Evolutionary conservation across 2,888 invertebrate genomes (phyloP).

Genomic region (Gastrophysa polygoni): DNA sequence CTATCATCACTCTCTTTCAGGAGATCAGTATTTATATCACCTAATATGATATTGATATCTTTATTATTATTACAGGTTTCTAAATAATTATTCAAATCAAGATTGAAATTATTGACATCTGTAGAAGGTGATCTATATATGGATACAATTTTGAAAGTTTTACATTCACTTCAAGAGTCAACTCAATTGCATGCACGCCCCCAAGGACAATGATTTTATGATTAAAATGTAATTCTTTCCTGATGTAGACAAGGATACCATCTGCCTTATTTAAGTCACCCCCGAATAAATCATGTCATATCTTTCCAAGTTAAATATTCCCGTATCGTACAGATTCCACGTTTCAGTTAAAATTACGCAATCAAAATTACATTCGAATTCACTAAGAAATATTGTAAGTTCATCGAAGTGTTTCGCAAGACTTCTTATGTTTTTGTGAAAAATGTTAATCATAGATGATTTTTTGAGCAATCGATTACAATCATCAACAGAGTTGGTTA

Average conservation of each 20-base stretch:
- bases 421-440: conserved; percentile 9
- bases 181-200: neutral
- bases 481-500: neutral
- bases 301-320: conserved; percentile 4
- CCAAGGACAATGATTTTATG: conserved; percentile 3
- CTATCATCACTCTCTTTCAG: conserved; percentile 7
- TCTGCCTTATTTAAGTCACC: conserved; percentile 2
- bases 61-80: conserved; percentile 4
- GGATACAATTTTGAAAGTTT: conserved; percentile 8
- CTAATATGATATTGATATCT: conserved; percentile 6
- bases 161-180: conserved; percentile 3
- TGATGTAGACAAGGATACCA: conserved; percentile 6
- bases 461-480: conserved; percentile 6
- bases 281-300: conserved; percentile 4
- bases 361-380: conserved; percentile 5
- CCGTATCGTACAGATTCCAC: neutral
- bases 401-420: conserved; percentile 11
- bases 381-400: conserved; percentile 6
- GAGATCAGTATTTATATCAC: conserved; percentile 4
- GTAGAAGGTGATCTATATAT: conserved; percentile 11
- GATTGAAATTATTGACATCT: conserved; percentile 1
- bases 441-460: neutral
- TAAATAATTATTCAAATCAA: conserved; percentile 5
- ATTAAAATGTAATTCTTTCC: conserved; percentile 5
- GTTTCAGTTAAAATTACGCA: conserved; percentile 11